Evolutionary conservation across 2,797 vertebrate species (phyloP).

Genomic region (Anomalospiza imberbis): DNA sequence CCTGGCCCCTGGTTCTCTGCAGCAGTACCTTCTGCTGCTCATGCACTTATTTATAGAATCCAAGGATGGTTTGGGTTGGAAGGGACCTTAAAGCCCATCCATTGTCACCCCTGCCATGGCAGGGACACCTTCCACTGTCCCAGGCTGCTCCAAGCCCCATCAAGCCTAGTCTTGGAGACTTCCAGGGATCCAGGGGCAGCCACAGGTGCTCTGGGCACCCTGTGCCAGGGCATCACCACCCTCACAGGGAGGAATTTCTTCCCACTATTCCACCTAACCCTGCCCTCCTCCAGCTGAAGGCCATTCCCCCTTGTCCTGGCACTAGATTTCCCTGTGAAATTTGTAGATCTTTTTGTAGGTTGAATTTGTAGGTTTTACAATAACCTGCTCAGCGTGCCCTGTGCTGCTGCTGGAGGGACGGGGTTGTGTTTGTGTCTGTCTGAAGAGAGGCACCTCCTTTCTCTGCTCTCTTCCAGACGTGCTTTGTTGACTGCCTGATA

Average conservation of each 20-base stretch:
- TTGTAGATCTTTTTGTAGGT: background rate
- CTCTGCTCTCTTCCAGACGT: constrained; percentile 79
- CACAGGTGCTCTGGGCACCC: background rate
- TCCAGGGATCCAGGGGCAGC: background rate
- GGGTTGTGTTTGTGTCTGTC: background rate
- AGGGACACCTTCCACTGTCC: background rate
- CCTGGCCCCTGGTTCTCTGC: background rate
- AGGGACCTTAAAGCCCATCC: background rate
- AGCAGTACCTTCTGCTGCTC: background rate
- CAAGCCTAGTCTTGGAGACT: background rate
- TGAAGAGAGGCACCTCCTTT: background rate
- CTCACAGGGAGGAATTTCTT: background rate
- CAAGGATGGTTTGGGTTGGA: background rate
- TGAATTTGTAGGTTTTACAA: background rate
- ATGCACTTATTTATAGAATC: background rate
- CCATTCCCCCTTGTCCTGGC: background rate
- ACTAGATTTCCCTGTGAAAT: background rate
- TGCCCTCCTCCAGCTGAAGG: background rate
- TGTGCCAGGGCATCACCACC: background rate
- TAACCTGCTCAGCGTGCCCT: background rate
- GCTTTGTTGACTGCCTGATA: constrained; percentile 97
- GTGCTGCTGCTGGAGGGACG: background rate
- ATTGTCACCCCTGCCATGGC: background rate
- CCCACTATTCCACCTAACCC: background rate
- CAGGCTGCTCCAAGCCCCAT: fast-evolving